Evolutionary conservation across 2,113 vertebrate genomes (phyloP).

Genomic region (Nothoprocta pentlandii): DNA sequence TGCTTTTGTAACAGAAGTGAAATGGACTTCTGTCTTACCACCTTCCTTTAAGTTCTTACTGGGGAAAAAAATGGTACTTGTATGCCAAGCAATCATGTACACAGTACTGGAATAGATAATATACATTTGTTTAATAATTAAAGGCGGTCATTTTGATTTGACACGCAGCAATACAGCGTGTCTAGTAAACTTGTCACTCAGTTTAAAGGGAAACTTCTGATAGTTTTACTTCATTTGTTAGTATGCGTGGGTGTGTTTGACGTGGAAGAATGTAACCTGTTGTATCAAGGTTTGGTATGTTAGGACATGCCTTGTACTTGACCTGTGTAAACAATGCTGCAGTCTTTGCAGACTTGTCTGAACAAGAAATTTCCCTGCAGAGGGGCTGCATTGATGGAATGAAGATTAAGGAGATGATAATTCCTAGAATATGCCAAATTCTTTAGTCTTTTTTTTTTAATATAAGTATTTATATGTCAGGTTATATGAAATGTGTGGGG

Average conservation of each 20-base stretch:
- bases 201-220: not conserved
- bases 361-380: not conserved
- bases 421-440: not conserved
- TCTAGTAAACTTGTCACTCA: not conserved
- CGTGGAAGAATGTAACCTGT: conserved; percentile 22
- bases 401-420: not conserved
- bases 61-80: not conserved
- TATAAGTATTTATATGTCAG: too few species aligned
- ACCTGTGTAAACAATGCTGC: conserved; percentile 8
- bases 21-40: not conserved
- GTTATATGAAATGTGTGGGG: not conserved
- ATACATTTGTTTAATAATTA: not conserved
- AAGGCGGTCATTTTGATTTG: not conserved
- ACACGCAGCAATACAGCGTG: not conserved
- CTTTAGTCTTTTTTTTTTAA: not conserved
- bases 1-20: not conserved
- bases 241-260: not conserved
- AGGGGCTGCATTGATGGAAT: not conserved
- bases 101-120: not conserved
- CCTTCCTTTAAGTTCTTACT: not conserved
- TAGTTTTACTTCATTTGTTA: not conserved
- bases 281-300: not conserved
- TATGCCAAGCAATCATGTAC: not conserved
- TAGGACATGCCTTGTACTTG: conserved; percentile 13
- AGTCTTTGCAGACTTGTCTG: not conserved